Conservation (phyloP, 2,797 vertebrate species). For the Eupleurogrammus muticus region DNA sequence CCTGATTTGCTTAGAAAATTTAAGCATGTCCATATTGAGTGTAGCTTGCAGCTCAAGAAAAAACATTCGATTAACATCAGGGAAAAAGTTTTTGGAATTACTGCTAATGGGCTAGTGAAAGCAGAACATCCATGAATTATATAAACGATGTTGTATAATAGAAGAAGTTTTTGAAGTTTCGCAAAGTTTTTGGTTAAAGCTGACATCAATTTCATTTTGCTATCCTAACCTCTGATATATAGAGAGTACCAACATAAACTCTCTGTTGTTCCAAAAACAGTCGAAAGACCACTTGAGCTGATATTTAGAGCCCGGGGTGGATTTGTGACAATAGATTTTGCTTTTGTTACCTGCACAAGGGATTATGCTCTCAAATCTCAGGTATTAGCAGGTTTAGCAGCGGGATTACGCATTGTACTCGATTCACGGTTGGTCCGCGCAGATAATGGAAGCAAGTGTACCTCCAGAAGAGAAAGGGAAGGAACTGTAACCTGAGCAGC, state of each 20-base stretch:
- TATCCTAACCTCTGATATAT: slow-evolving; percentile 15
- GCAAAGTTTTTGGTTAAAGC: not conserved
- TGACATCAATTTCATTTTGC: not conserved
- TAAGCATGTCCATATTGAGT: too few species aligned
- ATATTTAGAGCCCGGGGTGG: slow-evolving; percentile 54
- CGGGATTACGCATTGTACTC: slow-evolving; percentile 74
- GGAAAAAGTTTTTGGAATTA: not conserved
- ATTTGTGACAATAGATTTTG: slow-evolving; percentile 72
- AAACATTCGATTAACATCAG: too few species aligned
- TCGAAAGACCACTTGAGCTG: slow-evolving; percentile 32
- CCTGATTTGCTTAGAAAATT: too few species aligned
- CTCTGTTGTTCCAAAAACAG: slow-evolving; percentile 26
- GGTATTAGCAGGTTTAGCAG: slow-evolving; percentile 78
- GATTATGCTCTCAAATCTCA: slow-evolving; percentile 78
- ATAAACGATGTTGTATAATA: not conserved
- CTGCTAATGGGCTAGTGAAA: not conserved
- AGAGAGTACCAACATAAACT: slow-evolving; percentile 17
- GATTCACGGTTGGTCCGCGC: slow-evolving; percentile 55
- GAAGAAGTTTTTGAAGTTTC: not conserved
- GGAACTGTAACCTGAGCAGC: slow-evolving; percentile 11
- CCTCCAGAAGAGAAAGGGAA: slow-evolving; percentile 8
- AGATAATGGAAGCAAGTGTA: slow-evolving; percentile 50
- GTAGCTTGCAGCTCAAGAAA: too few species aligned
- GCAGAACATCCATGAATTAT: not conserved
- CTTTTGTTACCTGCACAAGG: slow-evolving; percentile 66